Evolutionary conservation across 1,140 invertebrate genomes (phyloP).

Genomic region (Brevipalpus yothersi): DNA sequence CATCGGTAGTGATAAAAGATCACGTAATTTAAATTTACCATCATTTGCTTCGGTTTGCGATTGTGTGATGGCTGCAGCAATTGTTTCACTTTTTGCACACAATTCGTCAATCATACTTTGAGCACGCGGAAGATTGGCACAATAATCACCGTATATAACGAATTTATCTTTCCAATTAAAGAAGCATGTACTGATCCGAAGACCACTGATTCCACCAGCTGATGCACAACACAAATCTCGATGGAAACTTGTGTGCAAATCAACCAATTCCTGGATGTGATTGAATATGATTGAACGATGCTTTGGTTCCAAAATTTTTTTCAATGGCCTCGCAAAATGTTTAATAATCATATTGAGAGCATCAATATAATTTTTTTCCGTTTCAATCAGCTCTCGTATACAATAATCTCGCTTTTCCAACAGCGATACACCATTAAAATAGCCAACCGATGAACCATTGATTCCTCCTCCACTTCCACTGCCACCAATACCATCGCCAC

Average conservation of each 20-base stretch:
- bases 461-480: neutral
- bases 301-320: conserved; percentile 37
- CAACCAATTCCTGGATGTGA: conserved; percentile 58
- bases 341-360: conserved; percentile 64
- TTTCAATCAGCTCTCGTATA: conserved; percentile 80
- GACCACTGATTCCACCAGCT: conserved; percentile 26
- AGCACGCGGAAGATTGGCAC: conserved; percentile 61
- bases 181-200: conserved; percentile 39
- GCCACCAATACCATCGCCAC: conserved; percentile 1
- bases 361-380: conserved; percentile 87
- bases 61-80: conserved; percentile 30
- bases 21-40: conserved; percentile 74
- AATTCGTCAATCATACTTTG: conserved; percentile 48
- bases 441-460: neutral
- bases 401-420: conserved; percentile 76
- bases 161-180: conserved; percentile 67
- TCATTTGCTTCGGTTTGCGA: conserved; percentile 49
- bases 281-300: conserved; percentile 58
- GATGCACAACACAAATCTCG: conserved; percentile 37
- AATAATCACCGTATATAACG: conserved; percentile 82
- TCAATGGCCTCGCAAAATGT: conserved; percentile 27
- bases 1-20: conserved; percentile 89
- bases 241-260: conserved; percentile 60
- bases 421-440: neutral
- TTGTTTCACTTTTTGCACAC: conserved; percentile 32